phyloP scores from a whole-genome alignment of 2,113 vertebrate genomes.

The Anas platyrhynchos region DNA sequence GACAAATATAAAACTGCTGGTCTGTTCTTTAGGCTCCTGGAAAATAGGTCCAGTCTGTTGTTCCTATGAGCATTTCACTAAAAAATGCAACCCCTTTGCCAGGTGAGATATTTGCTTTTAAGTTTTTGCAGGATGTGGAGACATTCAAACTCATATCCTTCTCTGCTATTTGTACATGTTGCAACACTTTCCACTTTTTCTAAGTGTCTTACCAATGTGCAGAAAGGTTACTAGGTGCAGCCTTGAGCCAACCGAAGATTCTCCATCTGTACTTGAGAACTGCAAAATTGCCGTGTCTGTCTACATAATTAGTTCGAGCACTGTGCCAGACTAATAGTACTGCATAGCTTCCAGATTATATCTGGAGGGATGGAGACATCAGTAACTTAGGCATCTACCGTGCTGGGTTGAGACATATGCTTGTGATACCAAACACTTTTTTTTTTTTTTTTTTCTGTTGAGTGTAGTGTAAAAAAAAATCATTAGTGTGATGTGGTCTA shows the following conservation, averaged over 20 bases:
- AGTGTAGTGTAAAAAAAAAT: neutral
- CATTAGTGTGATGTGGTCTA: neutral
- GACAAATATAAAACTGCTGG: slow-evolving; percentile 29
- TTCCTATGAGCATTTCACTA: slow-evolving; percentile 35
- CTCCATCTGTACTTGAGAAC: neutral
- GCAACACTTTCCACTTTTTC: neutral
- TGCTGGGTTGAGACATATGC: neutral
- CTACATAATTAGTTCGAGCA: neutral
- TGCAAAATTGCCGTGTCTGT: neutral
- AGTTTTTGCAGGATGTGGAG: slow-evolving; percentile 6
- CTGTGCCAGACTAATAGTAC: neutral
- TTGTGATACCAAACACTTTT: neutral
- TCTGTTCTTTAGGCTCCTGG: neutral
- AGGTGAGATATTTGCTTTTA: slow-evolving; percentile 32
- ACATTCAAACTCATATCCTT: neutral
- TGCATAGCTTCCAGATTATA: neutral
- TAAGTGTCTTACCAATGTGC: neutral
- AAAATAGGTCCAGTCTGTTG: slow-evolving; percentile 9
- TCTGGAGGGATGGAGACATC: neutral
- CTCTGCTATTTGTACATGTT: neutral
- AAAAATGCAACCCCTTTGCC: slow-evolving; percentile 52
- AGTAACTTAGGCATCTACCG: neutral
- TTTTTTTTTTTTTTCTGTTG: neutral
- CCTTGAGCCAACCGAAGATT: neutral
- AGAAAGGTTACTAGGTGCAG: neutral